Conservation (phyloP, 2,113 vertebrate species). For the Chiloscyllium plagiosum region DNA sequence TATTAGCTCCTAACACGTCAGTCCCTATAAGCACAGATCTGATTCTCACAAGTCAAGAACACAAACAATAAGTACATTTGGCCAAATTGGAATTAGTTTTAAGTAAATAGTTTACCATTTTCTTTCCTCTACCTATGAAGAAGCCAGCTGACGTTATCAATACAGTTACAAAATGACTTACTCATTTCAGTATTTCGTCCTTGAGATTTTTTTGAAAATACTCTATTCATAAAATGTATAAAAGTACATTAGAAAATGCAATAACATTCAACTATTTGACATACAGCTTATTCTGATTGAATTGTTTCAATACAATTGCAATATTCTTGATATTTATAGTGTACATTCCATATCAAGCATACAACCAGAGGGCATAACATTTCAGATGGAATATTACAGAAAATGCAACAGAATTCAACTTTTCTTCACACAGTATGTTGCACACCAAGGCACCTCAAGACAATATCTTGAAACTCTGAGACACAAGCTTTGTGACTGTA, state of each 20-base stretch:
- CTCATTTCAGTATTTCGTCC: background rate
- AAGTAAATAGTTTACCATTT: background rate
- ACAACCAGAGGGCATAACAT: too few species aligned
- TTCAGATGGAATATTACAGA: too few species aligned
- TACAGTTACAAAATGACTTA: background rate
- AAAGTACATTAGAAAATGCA: too few species aligned
- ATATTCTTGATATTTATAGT: too few species aligned
- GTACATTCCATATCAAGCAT: too few species aligned
- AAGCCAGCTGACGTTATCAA: background rate
- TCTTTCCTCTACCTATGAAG: background rate
- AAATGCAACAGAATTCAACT: too few species aligned
- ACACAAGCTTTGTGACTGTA: background rate
- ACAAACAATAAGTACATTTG: background rate
- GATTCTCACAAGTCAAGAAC: background rate
- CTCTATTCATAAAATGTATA: too few species aligned
- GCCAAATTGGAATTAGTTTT: background rate
- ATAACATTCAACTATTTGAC: too few species aligned
- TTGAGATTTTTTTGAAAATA: background rate
- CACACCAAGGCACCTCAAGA: too few species aligned
- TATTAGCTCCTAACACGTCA: background rate
- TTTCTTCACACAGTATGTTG: too few species aligned
- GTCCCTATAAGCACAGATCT: background rate
- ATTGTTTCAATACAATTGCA: too few species aligned
- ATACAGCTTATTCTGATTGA: too few species aligned
- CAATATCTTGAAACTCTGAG: background rate